A percentile compares a stretch with the other conserved stretches of the same genome.
phyloP scores from a whole-genome alignment of 2,113 vertebrate genomes.

The Gymnocephalus cernua region DNA sequence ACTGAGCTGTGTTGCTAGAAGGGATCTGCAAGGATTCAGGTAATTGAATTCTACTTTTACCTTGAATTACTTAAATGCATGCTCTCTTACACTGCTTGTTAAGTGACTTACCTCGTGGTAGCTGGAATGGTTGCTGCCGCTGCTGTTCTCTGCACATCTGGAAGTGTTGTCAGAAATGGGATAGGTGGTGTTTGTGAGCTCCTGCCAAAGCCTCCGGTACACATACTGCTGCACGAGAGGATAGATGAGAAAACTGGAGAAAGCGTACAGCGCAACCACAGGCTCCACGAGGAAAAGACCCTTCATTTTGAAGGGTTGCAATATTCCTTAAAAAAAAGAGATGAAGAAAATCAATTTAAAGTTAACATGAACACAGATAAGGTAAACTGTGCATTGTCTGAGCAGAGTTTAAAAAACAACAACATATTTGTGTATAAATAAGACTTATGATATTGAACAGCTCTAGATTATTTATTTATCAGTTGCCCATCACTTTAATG shows the following conservation, averaged over 20 bases:
- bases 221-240: conserved; percentile 91
- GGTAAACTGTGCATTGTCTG: background rate
- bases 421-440: too few relatives aligned
- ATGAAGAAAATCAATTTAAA: background rate
- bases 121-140: conserved; percentile 67
- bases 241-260: conserved; percentile 81
- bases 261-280: conserved; percentile 87
- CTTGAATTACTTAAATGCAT: background rate
- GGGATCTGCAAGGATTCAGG: background rate
- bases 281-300: conserved; percentile 89
- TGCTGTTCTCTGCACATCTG: conserved; percentile 76
- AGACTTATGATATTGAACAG: too few relatives aligned
- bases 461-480: too few relatives aligned
- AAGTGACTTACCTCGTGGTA: conserved; percentile 67
- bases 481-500: too few relatives aligned
- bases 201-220: conserved; percentile 90
- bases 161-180: conserved; percentile 75
- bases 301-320: conserved; percentile 78
- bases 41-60: background rate
- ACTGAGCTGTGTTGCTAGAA: background rate
- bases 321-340: conserved; percentile 10
- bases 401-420: too few relatives aligned
- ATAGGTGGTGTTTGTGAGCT: conserved; percentile 87
- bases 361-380: background rate
- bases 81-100: background rate